A percentile compares a stretch with the other conserved stretches of the same genome.
These are phyloP conservation scores for Eolophus roseicapilla DNA, from an alignment of 2,113 vertebrate genomes.

Conservation along the genomic window DNA sequence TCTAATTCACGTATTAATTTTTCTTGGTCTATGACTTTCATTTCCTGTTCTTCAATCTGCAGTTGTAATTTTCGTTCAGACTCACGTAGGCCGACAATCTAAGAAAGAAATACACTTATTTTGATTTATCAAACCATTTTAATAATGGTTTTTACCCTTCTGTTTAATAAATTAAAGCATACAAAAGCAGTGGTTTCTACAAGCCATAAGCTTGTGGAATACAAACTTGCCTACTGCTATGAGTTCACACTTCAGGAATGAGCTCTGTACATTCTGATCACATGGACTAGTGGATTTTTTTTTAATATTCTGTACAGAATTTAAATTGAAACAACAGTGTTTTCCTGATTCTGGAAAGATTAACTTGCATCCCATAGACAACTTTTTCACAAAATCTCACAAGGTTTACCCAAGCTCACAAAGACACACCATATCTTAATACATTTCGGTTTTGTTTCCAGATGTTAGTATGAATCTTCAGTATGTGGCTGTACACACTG, in stretches of 20 bases:
- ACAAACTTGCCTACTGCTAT: background rate
- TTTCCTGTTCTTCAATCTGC: constrained; percentile 80
- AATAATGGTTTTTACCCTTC: background rate
- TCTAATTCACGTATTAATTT: constrained; percentile 74
- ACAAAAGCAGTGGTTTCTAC: background rate
- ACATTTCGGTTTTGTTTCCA: background rate
- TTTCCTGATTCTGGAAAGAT: background rate
- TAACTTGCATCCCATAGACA: background rate
- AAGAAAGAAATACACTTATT: constrained; percentile 3
- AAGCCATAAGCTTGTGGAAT: background rate
- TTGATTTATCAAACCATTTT: background rate
- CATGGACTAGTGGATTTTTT: background rate
- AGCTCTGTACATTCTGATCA: background rate
- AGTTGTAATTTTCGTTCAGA: constrained; percentile 75
- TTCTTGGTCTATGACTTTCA: constrained; percentile 77
- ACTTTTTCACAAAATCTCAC: background rate
- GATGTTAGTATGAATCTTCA: background rate
- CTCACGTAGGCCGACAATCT: constrained; percentile 86
- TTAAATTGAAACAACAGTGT: background rate
- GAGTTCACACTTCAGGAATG: background rate
- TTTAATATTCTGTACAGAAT: background rate
- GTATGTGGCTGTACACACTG: background rate
- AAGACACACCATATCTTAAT: background rate
- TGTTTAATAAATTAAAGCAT: background rate
- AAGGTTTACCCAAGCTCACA: background rate